A percentile compares a stretch with the other conserved stretches of the same genome.
phyloP scores from a whole-genome alignment of 23 tunicate species.

The Phallusia fumigata region DNA sequence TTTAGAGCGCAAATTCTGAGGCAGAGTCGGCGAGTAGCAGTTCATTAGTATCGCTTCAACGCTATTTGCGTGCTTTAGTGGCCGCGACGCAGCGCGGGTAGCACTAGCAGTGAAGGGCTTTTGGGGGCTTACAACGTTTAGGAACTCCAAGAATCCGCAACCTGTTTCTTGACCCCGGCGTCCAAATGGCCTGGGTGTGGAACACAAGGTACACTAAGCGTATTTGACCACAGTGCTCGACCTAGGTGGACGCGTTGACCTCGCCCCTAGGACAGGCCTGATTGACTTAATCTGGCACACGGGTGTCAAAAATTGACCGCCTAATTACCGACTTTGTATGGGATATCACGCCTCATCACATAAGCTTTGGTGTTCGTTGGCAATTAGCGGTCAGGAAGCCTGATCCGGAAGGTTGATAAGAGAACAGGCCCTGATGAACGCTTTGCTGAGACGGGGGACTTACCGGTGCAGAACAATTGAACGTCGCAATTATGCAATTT shows the following conservation, averaged over 20 bases:
- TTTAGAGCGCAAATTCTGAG: not conserved
- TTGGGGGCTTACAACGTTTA: not conserved
- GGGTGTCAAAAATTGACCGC: not conserved
- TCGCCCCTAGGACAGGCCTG: not conserved
- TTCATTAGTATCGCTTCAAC: conserved; percentile 26
- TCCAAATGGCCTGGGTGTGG: not conserved
- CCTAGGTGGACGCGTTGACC: not conserved
- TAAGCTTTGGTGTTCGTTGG: not conserved
- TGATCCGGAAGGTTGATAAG: not conserved
- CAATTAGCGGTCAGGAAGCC: not conserved
- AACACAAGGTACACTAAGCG: not conserved
- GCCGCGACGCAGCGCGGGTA: not conserved
- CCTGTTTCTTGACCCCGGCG: not conserved
- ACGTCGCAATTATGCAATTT: not conserved
- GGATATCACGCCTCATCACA: conserved; percentile 1
- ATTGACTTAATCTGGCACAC: not conserved
- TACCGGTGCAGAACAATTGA: not conserved
- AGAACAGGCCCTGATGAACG: not conserved
- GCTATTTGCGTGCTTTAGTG: conserved; percentile 17
- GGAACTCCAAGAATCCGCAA: not conserved
- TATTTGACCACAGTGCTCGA: not conserved
- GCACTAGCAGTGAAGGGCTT: not conserved
- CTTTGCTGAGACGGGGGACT: not conserved
- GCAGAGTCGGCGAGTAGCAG: not conserved
- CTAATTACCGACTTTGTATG: not conserved